phyloP scores from a whole-genome alignment of 2,113 vertebrate species.

The Pseudorasbora parva region DNA sequence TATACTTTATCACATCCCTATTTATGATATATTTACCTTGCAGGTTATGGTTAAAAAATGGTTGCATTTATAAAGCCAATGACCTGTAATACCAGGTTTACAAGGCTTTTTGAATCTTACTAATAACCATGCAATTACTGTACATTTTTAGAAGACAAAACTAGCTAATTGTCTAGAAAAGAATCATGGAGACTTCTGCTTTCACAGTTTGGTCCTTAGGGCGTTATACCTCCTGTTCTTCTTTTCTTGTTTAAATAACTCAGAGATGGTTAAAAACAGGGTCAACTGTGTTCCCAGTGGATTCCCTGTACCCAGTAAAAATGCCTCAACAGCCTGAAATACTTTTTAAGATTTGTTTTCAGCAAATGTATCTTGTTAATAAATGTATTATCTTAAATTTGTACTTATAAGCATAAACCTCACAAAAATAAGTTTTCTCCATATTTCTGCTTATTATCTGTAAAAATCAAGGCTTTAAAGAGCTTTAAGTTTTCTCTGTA shows the following conservation, averaged over 20 bases:
- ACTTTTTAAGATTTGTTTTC: not conserved
- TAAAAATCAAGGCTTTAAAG: no score
- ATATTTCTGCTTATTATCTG: no score
- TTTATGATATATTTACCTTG: no score
- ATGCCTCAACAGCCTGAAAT: not conserved
- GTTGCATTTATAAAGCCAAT: not conserved
- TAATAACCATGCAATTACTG: not conserved
- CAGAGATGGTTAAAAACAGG: not conserved
- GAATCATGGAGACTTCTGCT: not conserved
- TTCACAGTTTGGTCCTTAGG: not conserved
- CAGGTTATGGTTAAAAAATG: not conserved
- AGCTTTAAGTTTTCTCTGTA: no score
- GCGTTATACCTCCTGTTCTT: not conserved
- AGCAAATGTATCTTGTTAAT: not conserved
- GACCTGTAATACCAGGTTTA: not conserved
- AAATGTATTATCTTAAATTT: not conserved
- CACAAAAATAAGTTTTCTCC: not conserved
- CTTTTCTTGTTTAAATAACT: not conserved
- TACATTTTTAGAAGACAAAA: not conserved
- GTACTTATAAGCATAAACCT: not conserved
- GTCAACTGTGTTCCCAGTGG: not conserved
- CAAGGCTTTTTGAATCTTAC: not conserved
- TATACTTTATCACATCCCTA: no score
- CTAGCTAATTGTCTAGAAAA: not conserved
- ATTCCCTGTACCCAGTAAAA: not conserved